Base-by-base conservation (phyloP, 2,888 invertebrate species). In the Hydriomena furcata region DNA sequence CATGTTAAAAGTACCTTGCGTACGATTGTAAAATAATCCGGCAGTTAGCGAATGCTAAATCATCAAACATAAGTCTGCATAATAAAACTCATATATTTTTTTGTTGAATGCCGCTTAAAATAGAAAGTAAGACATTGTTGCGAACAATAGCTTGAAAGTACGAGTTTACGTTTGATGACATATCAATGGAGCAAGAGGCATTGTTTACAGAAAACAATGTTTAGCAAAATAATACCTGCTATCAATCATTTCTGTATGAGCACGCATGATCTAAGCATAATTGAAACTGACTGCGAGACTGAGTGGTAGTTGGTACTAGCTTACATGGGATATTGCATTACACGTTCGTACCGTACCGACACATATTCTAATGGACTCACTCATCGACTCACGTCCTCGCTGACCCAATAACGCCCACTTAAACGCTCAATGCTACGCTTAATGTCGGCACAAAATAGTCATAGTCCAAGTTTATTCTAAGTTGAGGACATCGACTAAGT, bases 61-160 rank as follows among this genome's bases (percentile, higher is more conserved):
- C 17, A 4, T 17, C 2, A 17, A 17, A 17, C 17, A 17, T 17
- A n/a, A n/a, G n/a, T n/a, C n/a, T n/a, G n/a, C n/a, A n/a, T 17
- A 17, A 3, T 17, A 30, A 30, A 0, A 30, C 7, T 3, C 12
- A 8, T n/a, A 32, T 5, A 32, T 32, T 27, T 25, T 27, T 46
- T 17, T 38, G 24, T 25, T 32, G 7, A 38, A 38, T 40, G 25
- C 17, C 36, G 10, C 13, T 36, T 36, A 31, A 49, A 56, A 50
- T 52, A 52, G 56, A 60, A 60, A 55, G 57, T 54, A 45, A 41
- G 38, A 48, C 49, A 48, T 45, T 56, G 31, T 13, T 30, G 44
- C 49, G 41, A 57, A 57, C 54, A 50, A 52, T 51, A 21, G 47
- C 27, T 27, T 44, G 48, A 56, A 54, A 56, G 48, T 36, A 51